Evolutionary conservation across 1,140 invertebrate species (phyloP).

Genomic region (Caenorhabditis latens): DNA sequence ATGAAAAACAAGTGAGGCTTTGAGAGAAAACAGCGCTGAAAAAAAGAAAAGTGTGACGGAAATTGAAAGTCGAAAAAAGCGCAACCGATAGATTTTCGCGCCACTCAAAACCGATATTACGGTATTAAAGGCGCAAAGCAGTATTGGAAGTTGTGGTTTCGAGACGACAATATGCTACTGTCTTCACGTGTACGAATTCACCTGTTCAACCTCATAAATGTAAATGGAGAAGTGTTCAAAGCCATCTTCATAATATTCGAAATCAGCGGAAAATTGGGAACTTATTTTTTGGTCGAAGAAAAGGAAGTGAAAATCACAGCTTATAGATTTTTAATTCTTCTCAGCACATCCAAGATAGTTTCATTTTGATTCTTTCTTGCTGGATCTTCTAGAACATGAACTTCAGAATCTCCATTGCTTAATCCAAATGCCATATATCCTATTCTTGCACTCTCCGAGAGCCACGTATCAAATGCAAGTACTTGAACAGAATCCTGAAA

Average conservation of each 20-base stretch:
- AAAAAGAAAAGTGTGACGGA: background rate
- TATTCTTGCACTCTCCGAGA: constrained; percentile 9
- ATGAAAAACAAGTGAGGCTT: background rate
- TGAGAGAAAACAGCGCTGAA: background rate
- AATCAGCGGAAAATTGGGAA: too few relatives aligned
- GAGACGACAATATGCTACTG: background rate
- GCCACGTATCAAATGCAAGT: constrained; percentile 29
- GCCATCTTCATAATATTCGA: too few relatives aligned
- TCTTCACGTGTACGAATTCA: too few relatives aligned
- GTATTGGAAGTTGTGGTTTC: background rate
- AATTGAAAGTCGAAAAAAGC: too few relatives aligned
- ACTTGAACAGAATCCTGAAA: constrained; percentile 27
- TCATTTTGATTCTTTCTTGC: constrained; percentile 37
- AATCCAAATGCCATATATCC: constrained; percentile 45
- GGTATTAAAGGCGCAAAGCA: background rate
- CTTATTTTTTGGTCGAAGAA: background rate
- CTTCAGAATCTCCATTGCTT: constrained; percentile 30
- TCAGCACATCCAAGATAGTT: constrained; percentile 16
- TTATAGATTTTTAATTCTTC: constrained; percentile 36
- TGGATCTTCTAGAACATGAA: constrained; percentile 39
- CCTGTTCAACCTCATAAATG: too few relatives aligned
- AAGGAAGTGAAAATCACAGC: too few relatives aligned
- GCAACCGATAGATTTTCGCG: too few relatives aligned
- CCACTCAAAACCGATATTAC: background rate
- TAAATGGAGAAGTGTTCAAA: too few relatives aligned